Conservation (phyloP, 2,888 invertebrate species). For the Drosophila mercatorum region DNA sequence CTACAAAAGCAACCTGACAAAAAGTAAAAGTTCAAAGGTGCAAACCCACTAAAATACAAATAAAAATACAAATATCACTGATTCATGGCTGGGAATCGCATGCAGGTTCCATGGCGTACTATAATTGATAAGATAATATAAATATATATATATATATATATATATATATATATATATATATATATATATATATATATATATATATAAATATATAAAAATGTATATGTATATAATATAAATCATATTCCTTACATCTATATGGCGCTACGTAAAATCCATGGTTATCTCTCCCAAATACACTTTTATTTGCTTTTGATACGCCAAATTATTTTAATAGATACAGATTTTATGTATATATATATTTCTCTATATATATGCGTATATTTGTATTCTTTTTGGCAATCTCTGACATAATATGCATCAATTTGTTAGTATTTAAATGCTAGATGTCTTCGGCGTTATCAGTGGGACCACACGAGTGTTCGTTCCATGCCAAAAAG, state of each 20-base stretch:
- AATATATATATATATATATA: conserved; percentile 5
- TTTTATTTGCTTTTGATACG: conserved; percentile 8
- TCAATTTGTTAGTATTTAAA: conserved; percentile 30
- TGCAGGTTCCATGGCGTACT: conserved; percentile 19
- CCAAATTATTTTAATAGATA: background rate
- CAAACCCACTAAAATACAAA: background rate
- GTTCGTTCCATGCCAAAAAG: conserved; percentile 12
- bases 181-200: conserved; percentile 2
- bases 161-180: no score
- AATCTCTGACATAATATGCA: conserved; percentile 20
- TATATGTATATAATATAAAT: conserved; percentile 53
- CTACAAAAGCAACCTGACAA: conserved; percentile 25
- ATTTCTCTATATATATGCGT: background rate
- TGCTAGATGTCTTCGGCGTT: conserved; percentile 6
- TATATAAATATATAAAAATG: conserved; percentile 1
- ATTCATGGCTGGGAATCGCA: conserved; percentile 17
- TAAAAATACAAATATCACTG: background rate
- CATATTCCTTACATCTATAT: conserved; percentile 50
- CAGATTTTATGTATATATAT: background rate
- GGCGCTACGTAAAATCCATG: conserved; percentile 14
- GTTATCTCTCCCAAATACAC: conserved; percentile 41
- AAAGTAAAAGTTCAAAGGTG: conserved; percentile 50
- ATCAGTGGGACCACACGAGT: conserved; percentile 28
- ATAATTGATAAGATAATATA: conserved; percentile 52
- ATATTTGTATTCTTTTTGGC: background rate